Percentiles rank a stretch among this genome's conserved stretches.
Evolutionary conservation across 2,797 vertebrate species (phyloP).

Genomic region (Poeciliopsis infans): DNA sequence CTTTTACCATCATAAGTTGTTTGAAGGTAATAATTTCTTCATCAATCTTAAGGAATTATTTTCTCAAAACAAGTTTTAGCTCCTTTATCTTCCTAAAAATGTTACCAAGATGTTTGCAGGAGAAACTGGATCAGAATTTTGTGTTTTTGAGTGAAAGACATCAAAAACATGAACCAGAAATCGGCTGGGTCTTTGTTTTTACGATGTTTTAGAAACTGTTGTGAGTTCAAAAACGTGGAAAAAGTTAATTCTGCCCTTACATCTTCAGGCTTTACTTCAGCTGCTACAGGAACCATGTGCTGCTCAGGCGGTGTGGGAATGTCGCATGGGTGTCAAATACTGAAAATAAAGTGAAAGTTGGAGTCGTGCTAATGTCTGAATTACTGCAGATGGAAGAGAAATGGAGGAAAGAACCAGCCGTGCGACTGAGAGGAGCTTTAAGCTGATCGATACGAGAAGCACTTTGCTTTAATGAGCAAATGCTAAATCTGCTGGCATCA

Average conservation of each 20-base stretch:
- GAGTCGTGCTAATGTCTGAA: conserved; percentile 33
- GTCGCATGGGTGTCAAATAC: neutral
- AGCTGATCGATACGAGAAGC: conserved; percentile 63
- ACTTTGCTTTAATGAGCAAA: conserved; percentile 56
- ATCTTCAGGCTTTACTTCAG: neutral
- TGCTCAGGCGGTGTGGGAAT: neutral
- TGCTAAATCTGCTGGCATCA: conserved; percentile 37
- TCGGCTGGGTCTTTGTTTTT: no score
- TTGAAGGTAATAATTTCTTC: no score
- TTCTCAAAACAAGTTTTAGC: no score
- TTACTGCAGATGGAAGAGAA: conserved; percentile 24
- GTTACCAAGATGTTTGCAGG: no score
- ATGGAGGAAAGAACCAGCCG: conserved; percentile 36
- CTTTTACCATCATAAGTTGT: no score
- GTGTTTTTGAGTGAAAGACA: no score
- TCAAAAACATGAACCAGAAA: no score
- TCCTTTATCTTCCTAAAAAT: no score
- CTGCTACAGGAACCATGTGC: neutral
- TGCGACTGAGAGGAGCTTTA: conserved; percentile 43
- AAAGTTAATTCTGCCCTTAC: neutral
- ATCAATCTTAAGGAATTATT: no score
- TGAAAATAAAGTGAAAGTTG: neutral
- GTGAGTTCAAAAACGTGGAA: no score
- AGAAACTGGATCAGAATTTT: no score
- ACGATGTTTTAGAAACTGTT: no score